Percentiles rank a stretch among this genome's conserved stretches.
Conservation (phyloP, 2,797 vertebrate species). For the Etheostoma nigrum region DNA sequence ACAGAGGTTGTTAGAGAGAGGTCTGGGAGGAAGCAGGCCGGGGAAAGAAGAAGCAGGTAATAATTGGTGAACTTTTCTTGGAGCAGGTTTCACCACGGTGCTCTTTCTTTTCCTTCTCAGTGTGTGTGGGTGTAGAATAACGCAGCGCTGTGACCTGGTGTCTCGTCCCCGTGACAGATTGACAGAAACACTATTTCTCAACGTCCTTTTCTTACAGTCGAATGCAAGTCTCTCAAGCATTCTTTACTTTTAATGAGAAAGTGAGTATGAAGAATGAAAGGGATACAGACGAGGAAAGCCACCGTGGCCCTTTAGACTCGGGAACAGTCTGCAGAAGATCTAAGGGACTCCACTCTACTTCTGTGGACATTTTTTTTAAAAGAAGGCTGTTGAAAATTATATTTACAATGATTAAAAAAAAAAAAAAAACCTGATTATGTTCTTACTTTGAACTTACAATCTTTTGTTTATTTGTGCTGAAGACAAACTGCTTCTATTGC, state of each 20-base stretch:
- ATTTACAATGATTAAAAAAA: too few relatives aligned
- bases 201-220: slow-evolving; percentile 23
- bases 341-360: too few relatives aligned
- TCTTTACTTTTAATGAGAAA: slow-evolving; percentile 67
- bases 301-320: too few relatives aligned
- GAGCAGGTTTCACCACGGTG: slow-evolving; percentile 64
- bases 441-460: too few relatives aligned
- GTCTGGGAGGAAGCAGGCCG: slow-evolving; percentile 47
- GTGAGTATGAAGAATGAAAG: slow-evolving; percentile 51
- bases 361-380: too few relatives aligned
- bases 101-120: slow-evolving; percentile 35
- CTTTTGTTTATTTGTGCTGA: too few relatives aligned
- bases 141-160: slow-evolving; percentile 55
- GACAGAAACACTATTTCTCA: slow-evolving; percentile 66
- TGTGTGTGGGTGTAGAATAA: slow-evolving; percentile 78
- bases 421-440: too few relatives aligned
- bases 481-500: too few relatives aligned
- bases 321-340: too few relatives aligned
- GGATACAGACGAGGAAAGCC: slow-evolving; percentile 38
- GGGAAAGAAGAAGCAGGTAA: slow-evolving; percentile 69
- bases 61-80: slow-evolving; percentile 54
- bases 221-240: slow-evolving; percentile 44
- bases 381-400: too few relatives aligned
- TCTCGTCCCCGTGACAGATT: slow-evolving; percentile 76
- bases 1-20: slow-evolving; percentile 60